Conservation (phyloP, 1,140 invertebrate genomes). For the Ylistrum balloti region DNA sequence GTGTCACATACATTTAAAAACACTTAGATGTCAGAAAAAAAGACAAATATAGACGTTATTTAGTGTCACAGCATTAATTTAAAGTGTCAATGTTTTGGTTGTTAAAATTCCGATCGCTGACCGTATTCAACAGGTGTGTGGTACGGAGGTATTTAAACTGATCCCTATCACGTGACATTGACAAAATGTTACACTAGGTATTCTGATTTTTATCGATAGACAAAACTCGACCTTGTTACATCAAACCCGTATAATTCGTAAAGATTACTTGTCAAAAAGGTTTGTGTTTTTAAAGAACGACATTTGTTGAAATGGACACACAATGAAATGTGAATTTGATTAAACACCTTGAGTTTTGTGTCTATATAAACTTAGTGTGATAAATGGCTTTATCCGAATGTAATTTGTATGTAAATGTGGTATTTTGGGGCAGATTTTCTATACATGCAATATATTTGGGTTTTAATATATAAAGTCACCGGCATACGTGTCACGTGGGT, state of each 20-base stretch:
- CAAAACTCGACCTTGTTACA: background rate
- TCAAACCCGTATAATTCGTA: no score
- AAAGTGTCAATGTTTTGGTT: background rate
- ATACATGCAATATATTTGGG: no score
- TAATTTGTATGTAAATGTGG: no score
- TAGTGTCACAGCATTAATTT: slow-evolving; percentile 32
- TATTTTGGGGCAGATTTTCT: no score
- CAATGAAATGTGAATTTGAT: background rate
- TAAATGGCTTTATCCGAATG: no score
- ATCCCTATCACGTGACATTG: background rate
- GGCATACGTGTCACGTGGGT: no score
- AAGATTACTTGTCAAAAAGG: background rate
- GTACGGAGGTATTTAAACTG: background rate
- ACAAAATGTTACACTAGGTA: background rate
- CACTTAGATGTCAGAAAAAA: background rate
- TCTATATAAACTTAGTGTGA: no score
- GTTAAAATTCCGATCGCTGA: background rate
- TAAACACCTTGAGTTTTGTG: background rate
- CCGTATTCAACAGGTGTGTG: background rate
- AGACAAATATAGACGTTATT: slow-evolving; percentile 3
- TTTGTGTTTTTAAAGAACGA: background rate
- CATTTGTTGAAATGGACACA: background rate
- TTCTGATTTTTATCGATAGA: background rate
- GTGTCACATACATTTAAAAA: background rate
- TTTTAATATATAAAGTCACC: no score